Conservation (phyloP, 2,797 vertebrate genomes). For the Knipowitschia caucasica region DNA sequence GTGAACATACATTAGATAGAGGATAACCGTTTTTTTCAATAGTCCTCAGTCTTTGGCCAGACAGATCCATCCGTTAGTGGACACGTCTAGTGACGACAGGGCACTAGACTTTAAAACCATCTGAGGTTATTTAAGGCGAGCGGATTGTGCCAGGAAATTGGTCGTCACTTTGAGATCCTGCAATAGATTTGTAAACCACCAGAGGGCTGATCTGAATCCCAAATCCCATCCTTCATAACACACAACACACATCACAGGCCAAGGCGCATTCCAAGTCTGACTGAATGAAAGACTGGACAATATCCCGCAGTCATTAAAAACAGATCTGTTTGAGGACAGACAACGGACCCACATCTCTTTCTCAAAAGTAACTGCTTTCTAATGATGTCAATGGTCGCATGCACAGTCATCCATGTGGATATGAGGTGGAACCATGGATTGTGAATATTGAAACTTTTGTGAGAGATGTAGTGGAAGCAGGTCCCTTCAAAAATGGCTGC, state of each 20-base stretch:
- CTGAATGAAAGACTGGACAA: conserved; percentile 69
- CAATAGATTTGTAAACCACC: conserved; percentile 64
- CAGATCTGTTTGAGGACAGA: conserved; percentile 63
- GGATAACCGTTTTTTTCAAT: conserved; percentile 48
- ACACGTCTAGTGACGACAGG: conserved; percentile 62
- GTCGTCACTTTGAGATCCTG: conserved; percentile 62
- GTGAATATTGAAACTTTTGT: no score
- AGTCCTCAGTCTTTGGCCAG: conserved; percentile 42
- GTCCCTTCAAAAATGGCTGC: no score
- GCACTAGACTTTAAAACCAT: conserved; percentile 67
- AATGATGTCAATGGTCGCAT: conserved; percentile 52
- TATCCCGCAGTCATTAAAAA: conserved; percentile 66
- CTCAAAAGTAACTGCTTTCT: conserved; percentile 59
- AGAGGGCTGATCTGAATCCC: conserved; percentile 50
- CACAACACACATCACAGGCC: conserved; percentile 21
- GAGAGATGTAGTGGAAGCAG: background rate
- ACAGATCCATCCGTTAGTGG: conserved; percentile 50
- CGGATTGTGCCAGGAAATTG: conserved; percentile 63
- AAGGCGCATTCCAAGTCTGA: conserved; percentile 64
- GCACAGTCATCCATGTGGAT: background rate
- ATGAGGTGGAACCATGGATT: conserved; percentile 2
- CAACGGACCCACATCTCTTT: conserved; percentile 33
- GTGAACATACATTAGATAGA: conserved; percentile 21
- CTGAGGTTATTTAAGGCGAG: conserved; percentile 58
- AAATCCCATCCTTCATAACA: conserved; percentile 34